Base-by-base conservation (phyloP, 2,888 invertebrate genomes). In the Andrena dorsata region DNA sequence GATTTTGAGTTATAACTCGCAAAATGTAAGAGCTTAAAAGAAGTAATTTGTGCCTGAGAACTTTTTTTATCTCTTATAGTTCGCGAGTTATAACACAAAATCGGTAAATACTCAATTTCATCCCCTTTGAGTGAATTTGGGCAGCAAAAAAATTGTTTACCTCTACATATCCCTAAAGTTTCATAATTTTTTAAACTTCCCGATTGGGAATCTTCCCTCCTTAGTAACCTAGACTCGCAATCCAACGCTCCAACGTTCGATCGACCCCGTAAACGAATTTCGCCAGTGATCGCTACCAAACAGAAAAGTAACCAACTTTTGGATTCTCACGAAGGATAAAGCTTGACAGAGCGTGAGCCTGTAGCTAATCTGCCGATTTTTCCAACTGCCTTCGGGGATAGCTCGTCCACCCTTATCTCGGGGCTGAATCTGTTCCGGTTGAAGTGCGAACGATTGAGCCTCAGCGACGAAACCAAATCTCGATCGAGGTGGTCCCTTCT, bases 401-500 rank as follows among this genome's bases (percentile, higher is more conserved):
- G 63, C 77, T 84, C 68, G 80, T 71, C 72, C 30, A 68, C 61
- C 58, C 63, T 82, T 85, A 85, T 84, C 85, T 65, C 16, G n/a
- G 4, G 69, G 56, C 30, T 49, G 74, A 35, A 80, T 85, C 85
- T 82, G 68, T 56, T 56, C 76, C 75, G 80, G 63, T 56, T 56
- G 79, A 86, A 85, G 85, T 86, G 85, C 77, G 80, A 86, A 86
- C 83, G 85, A 85, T 85, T 58, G 81, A 84, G 70, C 76, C 81
- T 61, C 73, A 47, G 82, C 74, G 79, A 78, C 75, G 86, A 87
- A 88, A 90, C 86, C 78, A 85, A 87, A 89, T 89, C 88, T 89
- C 87, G 84, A 86, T 83, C 88, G 87, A 87, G 89, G 89, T 86
- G 89, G 87, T 88, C 89, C 80, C 63, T 72, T 80, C 65, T 74